A percentile compares a stretch with the other conserved stretches of the same genome.
phyloP scores from a whole-genome alignment of 2,888 invertebrate genomes.

The Ophion ventricosus region DNA sequence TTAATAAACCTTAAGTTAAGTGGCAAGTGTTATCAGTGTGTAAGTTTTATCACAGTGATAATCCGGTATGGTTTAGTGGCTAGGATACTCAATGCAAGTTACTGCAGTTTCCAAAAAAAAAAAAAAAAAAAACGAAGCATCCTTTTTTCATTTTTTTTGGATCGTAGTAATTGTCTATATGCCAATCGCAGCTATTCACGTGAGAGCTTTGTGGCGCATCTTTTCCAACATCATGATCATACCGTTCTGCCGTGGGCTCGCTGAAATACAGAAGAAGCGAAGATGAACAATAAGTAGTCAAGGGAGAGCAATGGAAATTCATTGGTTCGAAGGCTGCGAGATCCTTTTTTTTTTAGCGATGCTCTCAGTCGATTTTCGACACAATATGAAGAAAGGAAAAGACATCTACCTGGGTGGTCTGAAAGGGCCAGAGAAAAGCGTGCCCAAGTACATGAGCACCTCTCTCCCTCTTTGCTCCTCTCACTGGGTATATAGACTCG shows the following conservation, averaged over 20 bases:
- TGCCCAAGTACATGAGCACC: slow-evolving; percentile 36
- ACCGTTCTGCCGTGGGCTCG: not conserved
- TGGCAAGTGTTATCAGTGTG: no score
- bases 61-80: slow-evolving; percentile 26
- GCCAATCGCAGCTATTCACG: no score
- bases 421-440: slow-evolving; percentile 56
- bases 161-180: no score
- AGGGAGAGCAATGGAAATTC: not conserved
- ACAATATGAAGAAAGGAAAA: slow-evolving; percentile 3
- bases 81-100: not conserved
- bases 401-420: slow-evolving; percentile 60
- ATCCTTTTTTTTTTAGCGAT: not conserved
- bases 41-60: not conserved
- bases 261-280: not conserved
- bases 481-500: slow-evolving; percentile 24
- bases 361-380: not conserved
- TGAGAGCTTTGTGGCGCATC: not conserved
- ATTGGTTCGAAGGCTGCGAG: not conserved
- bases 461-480: not conserved
- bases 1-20: no score
- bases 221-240: not conserved
- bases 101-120: not conserved
- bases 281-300: not conserved
- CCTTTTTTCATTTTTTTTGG: not conserved
- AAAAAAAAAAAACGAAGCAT: no score